phyloP scores from a whole-genome alignment of 2,113 vertebrate genomes.

The Archocentrus centrarchus region DNA sequence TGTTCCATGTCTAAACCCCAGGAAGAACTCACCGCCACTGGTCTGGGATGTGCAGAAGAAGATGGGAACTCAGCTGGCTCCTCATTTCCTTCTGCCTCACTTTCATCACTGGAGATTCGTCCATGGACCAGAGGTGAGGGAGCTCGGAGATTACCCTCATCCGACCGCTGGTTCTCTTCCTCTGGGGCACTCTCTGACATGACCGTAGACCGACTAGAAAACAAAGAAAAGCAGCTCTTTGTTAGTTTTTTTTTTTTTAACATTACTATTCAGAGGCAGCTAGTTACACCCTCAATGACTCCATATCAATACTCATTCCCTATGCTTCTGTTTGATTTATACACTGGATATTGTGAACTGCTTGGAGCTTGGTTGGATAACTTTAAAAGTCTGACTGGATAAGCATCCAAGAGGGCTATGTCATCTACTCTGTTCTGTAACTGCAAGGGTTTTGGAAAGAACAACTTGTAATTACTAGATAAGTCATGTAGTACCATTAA shows the following conservation, averaged over 20 bases:
- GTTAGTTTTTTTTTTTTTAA: neutral
- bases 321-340: neutral
- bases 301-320: neutral
- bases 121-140: constrained; percentile 82
- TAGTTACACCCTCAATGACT: neutral
- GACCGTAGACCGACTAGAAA: constrained; percentile 67
- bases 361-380: neutral
- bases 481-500: no score
- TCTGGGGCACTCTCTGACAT: constrained; percentile 83
- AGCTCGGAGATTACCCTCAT: constrained; percentile 74
- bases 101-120: constrained; percentile 89
- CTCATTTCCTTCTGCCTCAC: constrained; percentile 84
- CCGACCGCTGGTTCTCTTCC: constrained; percentile 75
- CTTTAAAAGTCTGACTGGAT: neutral
- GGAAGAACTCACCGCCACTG: constrained; percentile 82
- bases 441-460: no score
- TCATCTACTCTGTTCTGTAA: no score
- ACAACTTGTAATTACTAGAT: no score
- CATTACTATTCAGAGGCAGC: neutral
- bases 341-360: neutral
- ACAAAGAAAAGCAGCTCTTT: neutral
- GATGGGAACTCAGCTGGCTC: constrained; percentile 82
- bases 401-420: no score
- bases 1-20: neutral
- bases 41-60: constrained; percentile 84